Evolutionary conservation across 2,797 vertebrate species (phyloP), one percentile per base, ranked within the genome.

Genomic region (Molossus molossus): DNA sequence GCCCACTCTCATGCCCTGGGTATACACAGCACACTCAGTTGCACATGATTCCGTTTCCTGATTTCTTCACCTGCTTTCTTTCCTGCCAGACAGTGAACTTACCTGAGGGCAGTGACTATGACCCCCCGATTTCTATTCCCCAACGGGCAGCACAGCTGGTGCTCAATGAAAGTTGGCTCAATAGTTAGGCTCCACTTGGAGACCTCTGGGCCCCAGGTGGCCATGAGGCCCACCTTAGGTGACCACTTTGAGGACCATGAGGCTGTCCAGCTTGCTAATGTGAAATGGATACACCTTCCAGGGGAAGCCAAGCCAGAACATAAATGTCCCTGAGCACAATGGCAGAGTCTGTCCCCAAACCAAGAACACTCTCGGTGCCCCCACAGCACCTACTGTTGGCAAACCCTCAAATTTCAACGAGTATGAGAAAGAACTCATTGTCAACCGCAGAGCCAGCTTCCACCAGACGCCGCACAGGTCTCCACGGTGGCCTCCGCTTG

Each of bases 151-250:
- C 77, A 83, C 33, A 48, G 55, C 72, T 45, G 53, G 53, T 21
- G 55, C 70, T 64, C 70, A 21, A 1, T 27, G 84, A 57, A 48
- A 4, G 4, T 21, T 13, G 76, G 27, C 45, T 70, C 64, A 33
- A 29, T 48, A 53, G 29, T 17, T 11, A 29, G 65, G 57, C 82
- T 86, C 48, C 37, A 17, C 21, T 18, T 18, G 33, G 17, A 73
- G 50, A 73, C 40, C 53, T 67, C 53, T 60, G 57, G 73, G 29
- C 14, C 25, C 15, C 6, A 5, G 9, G 10, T 1, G 9, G 80
- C 13, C 58, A 21, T 0, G 0, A 9, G 7, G 10, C 8, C 80
- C 12, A 3, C 29, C n/a, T 14, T 25, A 25, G 62, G 27, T 6
- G 33, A 69, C 29, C 37, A 20, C 1, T 1, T 48, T 21, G 33